Base-by-base conservation (phyloP, 2,113 vertebrate species). In the Cercocebus atys region DNA sequence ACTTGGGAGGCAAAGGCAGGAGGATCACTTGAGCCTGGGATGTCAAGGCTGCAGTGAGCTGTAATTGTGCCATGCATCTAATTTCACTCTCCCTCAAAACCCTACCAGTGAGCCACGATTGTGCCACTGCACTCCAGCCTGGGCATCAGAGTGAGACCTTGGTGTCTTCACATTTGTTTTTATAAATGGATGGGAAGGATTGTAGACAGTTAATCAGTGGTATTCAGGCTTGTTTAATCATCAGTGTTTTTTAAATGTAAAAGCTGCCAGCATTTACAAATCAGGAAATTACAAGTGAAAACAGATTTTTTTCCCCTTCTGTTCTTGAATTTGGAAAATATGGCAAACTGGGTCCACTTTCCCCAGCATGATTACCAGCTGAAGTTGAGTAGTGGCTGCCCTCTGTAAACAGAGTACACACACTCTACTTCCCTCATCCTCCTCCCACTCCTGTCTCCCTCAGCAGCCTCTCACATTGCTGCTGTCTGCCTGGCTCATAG, bases 211-310 rank as follows among this genome's bases (percentile, higher is more conserved):
- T 45, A 52, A 38, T 25, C 38, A n/a, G 25, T 80, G 73, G 20
- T 20, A 0, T 35, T 22, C 45, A 61, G 73, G 18, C n/a, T 81
- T 72, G 3, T 40, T 80, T 61, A 64, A 73, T 73, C 27, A 43
- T 64, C 8, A 22, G 12, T 59, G 22, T 80, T 79, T 45, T 59
- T 40, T 38, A 64, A n/a, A 61, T 79, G 4, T 72, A 27, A 43
- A 90, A 20, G 61, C 76, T 83, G 17, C 45, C 52, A 84, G 8
- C 35, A 61, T 68, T 90, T 87, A 73, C 17, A 50, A 27, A 50
- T 64, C 30, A 66, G 20, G 64, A 57, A 27, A 73, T 82, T 97
- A 68, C 57, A 79, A 57, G 68, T 94, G n/a, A 84, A 93, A 78
- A n/a, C 25, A 79, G 57, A 27, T 45, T 47, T 66, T n/a, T 66